Evolutionary conservation across 92 coral and sea anemone genomes (phyloP), one percentile per base, ranked within the genome.

Genomic region (Zoanthus solanderi): DNA sequence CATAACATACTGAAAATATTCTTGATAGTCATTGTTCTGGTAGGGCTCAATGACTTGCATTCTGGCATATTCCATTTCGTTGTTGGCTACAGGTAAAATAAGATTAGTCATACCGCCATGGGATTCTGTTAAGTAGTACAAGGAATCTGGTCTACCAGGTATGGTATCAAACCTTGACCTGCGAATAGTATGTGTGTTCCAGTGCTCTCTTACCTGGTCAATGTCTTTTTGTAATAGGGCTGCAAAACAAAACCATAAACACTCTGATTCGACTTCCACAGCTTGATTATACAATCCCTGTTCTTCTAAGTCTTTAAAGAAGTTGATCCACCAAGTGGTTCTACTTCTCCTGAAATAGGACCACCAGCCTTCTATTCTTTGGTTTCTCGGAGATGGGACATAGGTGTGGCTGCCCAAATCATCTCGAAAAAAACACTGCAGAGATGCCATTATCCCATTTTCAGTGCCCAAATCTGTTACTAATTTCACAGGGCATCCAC

Each of bases 1-100:
- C 85, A 86, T 78, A 58, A 92, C 92, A 83, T 87, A 87, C 48
- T 87, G 88, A 88, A 92, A 92, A 87, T 92, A 92, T 50, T 89
- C 87, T 69, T 89, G 91, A 69, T 92, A 87, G 72, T 83, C 89
- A 78, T 90, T 89, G 60, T 76, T 83, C 42, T 87, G 87, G 50
- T 61, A 72, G 57, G 75, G 56, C 85, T 92, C 91, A 9, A 92
- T 85, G 46, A 92, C 74, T 61, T 92, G 91, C 54, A 76, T 76
- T 75, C 87, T 77, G 32, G 95, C 92, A 83, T 90, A 87, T 53
- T 92, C 72, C 78, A 92, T 53, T 73, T 91, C 92, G 29, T 88
- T 58, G 63, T 88, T 83, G 8, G 90, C 87, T 76, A 91, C 89
- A 68, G 71, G 89, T 75, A 87, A 87, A 68, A 68, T 52, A 85